phyloP scores from a whole-genome alignment of 2,113 vertebrate genomes.

The Sinocyclocheilus anophthalmus region DNA sequence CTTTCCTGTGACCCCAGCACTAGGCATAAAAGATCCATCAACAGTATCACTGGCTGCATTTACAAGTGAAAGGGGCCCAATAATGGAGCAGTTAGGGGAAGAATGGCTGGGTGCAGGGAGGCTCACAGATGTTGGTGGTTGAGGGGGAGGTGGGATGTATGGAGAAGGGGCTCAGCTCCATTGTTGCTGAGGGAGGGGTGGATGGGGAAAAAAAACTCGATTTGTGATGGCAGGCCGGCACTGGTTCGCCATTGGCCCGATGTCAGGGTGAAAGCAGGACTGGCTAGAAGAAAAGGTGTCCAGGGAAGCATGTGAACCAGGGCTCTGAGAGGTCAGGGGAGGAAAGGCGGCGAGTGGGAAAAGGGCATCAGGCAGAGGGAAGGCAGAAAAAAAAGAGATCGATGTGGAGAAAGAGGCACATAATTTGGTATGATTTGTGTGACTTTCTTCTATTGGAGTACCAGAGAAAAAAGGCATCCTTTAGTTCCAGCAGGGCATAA shows the following conservation, averaged over 20 bases:
- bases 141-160: slow-evolving; percentile 79
- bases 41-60: slow-evolving; percentile 67
- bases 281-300: slow-evolving; percentile 86
- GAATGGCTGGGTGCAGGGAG: slow-evolving; percentile 83
- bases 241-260: slow-evolving; percentile 77
- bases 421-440: slow-evolving; percentile 50
- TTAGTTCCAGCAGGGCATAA: slow-evolving; percentile 27
- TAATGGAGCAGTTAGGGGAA: slow-evolving; percentile 88
- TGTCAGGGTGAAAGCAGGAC: slow-evolving; percentile 67
- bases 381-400: not conserved
- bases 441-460: not conserved
- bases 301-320: slow-evolving; percentile 78
- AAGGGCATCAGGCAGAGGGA: slow-evolving; percentile 9
- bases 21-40: slow-evolving; percentile 65
- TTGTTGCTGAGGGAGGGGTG: slow-evolving; percentile 41
- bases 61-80: slow-evolving; percentile 86
- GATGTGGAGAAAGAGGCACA: slow-evolving; percentile 17
- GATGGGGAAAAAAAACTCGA: slow-evolving; percentile 14
- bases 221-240: slow-evolving; percentile 81
- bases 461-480: slow-evolving; percentile 8
- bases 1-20: slow-evolving; percentile 62
- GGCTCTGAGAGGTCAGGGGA: slow-evolving; percentile 51
- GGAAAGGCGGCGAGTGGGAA: not conserved
- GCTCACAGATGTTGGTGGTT: slow-evolving; percentile 90
- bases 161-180: slow-evolving; percentile 62